A percentile compares a stretch with the other conserved stretches of the same genome.
Evolutionary conservation across 2,888 invertebrate genomes (phyloP).

Genomic region (Ophion obscuratus): DNA sequence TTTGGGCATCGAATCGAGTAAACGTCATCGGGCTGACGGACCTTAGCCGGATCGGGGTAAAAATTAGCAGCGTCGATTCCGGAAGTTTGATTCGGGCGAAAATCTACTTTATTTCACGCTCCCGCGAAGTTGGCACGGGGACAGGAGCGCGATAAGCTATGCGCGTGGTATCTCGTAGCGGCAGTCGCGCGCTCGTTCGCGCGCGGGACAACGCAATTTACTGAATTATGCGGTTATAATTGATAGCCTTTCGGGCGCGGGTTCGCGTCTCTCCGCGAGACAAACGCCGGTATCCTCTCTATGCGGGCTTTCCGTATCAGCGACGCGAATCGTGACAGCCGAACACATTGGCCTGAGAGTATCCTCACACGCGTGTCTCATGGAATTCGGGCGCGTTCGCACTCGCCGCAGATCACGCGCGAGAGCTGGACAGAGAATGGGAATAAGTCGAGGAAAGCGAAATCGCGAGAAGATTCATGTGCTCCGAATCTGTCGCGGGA

Average conservation of each 20-base stretch:
- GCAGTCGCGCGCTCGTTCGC: constrained; percentile 38
- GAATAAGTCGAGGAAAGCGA: constrained; percentile 44
- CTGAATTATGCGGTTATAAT: constrained; percentile 66
- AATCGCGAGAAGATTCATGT: constrained; percentile 3
- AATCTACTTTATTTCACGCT: not conserved
- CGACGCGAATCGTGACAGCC: constrained; percentile 59
- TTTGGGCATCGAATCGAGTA: not conserved
- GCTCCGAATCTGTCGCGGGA: not conserved
- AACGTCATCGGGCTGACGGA: not conserved
- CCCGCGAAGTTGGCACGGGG: constrained; percentile 56
- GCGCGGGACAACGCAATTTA: constrained; percentile 56
- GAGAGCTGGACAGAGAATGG: not conserved
- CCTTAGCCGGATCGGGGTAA: not conserved
- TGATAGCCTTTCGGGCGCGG: constrained; percentile 55
- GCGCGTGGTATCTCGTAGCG: constrained; percentile 53
- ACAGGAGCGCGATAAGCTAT: constrained; percentile 62
- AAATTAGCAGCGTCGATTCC: not conserved
- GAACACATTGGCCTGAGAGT: constrained; percentile 61
- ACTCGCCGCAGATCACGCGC: not conserved
- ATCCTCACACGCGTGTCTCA: constrained; percentile 25
- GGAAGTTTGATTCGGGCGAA: not conserved
- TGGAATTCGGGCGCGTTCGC: constrained; percentile 49
- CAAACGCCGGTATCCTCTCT: constrained; percentile 14
- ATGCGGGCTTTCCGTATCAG: constrained; percentile 55
- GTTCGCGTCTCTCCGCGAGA: not conserved